Conservation (phyloP, 2,113 vertebrate genomes). For the Petrocephalus microphthalmus region DNA sequence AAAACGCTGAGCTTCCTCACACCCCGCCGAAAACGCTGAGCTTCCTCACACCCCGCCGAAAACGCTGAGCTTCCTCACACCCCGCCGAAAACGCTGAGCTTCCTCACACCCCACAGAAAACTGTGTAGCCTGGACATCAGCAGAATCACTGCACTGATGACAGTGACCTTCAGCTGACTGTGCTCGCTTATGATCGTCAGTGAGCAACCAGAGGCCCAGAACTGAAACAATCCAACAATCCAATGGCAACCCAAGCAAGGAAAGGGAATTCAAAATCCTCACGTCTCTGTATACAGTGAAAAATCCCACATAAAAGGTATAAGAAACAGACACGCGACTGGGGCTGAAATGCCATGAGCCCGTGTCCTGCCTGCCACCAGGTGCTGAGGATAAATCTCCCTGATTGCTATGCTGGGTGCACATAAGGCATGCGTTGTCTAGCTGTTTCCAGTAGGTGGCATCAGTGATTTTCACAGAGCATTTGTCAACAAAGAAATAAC, state of each 20-base stretch:
- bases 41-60: too few relatives aligned
- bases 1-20: too few relatives aligned
- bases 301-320: too few relatives aligned
- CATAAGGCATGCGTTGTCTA: background rate
- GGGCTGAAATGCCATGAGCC: background rate
- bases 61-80: too few relatives aligned
- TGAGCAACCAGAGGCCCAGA: too few relatives aligned
- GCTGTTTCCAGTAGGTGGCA: background rate
- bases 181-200: background rate
- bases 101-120: too few relatives aligned
- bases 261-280: background rate
- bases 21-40: too few relatives aligned
- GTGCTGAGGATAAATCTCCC: background rate
- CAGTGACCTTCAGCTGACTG: background rate
- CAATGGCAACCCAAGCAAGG: background rate
- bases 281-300: background rate
- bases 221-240: too few relatives aligned
- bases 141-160: background rate
- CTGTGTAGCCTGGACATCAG: background rate
- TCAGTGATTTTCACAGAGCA: background rate
- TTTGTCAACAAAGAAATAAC: background rate
- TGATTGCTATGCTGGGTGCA: background rate
- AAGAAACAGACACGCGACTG: too few relatives aligned
- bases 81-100: too few relatives aligned
- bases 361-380: background rate